phyloP scores from a whole-genome alignment of 2,888 invertebrate genomes.

The Pelosia muscerda region DNA sequence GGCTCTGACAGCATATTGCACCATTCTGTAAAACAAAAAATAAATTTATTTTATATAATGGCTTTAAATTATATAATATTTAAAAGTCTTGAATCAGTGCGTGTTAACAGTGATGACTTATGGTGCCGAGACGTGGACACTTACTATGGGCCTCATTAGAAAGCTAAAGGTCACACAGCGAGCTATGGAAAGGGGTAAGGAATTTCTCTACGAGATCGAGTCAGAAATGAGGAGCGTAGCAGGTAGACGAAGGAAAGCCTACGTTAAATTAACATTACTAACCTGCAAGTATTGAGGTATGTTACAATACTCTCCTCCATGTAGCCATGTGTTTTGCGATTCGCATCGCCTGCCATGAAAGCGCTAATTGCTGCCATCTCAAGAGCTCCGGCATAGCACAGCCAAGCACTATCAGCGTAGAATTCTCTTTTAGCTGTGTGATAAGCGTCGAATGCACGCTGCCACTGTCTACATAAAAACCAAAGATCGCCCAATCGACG shows the following conservation, averaged over 20 bases:
- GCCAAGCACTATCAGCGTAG: slow-evolving; percentile 98
- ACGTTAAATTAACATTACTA: too few relatives aligned
- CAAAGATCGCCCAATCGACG: slow-evolving; percentile 97
- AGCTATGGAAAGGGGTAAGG: too few relatives aligned
- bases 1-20: slow-evolving; percentile 96
- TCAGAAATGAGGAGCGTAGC: too few relatives aligned
- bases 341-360: slow-evolving; percentile 94
- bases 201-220: too few relatives aligned
- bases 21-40: slow-evolving; percentile 87
- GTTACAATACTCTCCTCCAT: slow-evolving; percentile 98
- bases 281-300: slow-evolving; percentile 96
- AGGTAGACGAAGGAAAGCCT: too few relatives aligned
- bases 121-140: too few relatives aligned
- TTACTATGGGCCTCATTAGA: too few relatives aligned
- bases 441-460: slow-evolving; percentile 96
- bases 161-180: too few relatives aligned
- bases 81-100: too few relatives aligned
- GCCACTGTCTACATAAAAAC: slow-evolving; percentile 98
- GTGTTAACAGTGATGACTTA: too few relatives aligned
- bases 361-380: slow-evolving; percentile 98
- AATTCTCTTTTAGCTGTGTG: slow-evolving; percentile 99
- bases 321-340: slow-evolving; percentile 93
- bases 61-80: too few relatives aligned
- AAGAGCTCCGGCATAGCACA: slow-evolving; percentile 98
- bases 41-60: background rate